Conservation (phyloP, 2,888 invertebrate species). For the Cerastis rubricosa region DNA sequence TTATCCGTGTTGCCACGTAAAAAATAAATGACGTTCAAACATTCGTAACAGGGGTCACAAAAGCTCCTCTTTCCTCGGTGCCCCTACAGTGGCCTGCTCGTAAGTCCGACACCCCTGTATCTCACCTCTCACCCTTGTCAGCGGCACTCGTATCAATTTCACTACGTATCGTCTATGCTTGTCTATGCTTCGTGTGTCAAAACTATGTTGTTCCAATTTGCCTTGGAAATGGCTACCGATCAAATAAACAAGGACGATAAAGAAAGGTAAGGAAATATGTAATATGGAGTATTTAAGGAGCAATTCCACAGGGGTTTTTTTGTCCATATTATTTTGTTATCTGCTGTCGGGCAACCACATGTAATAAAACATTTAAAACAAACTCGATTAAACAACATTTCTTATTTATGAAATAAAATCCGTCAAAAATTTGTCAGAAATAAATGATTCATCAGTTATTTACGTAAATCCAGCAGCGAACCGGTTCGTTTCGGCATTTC, state of each 20-base stretch:
- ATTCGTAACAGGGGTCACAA: conserved; percentile 18
- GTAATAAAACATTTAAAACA: conserved; percentile 7
- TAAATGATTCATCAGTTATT: conserved; percentile 15
- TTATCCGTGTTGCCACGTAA: neutral
- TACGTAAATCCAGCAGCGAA: conserved; percentile 6
- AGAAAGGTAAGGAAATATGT: neutral
- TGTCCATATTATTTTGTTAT: neutral
- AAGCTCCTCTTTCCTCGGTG: conserved; percentile 29
- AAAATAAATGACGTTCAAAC: conserved; percentile 22
- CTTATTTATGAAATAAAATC: neutral
- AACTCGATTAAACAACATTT: neutral
- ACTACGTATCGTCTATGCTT: conserved; percentile 33
- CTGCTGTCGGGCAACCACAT: neutral
- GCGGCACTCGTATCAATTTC: conserved; percentile 58
- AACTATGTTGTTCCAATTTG: conserved; percentile 27
- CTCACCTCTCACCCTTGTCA: conserved; percentile 64
- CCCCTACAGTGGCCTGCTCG: conserved; percentile 32
- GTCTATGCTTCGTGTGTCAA: conserved; percentile 44
- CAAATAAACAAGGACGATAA: neutral
- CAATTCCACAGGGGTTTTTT: neutral
- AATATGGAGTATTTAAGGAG: neutral
- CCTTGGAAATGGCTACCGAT: conserved; percentile 2
- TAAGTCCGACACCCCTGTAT: conserved; percentile 47
- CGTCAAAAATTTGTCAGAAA: neutral
- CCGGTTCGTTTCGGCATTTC: conserved; percentile 18